phyloP scores from a whole-genome alignment of 2,888 invertebrate genomes.

The Rhagophthalmus giganteus region DNA sequence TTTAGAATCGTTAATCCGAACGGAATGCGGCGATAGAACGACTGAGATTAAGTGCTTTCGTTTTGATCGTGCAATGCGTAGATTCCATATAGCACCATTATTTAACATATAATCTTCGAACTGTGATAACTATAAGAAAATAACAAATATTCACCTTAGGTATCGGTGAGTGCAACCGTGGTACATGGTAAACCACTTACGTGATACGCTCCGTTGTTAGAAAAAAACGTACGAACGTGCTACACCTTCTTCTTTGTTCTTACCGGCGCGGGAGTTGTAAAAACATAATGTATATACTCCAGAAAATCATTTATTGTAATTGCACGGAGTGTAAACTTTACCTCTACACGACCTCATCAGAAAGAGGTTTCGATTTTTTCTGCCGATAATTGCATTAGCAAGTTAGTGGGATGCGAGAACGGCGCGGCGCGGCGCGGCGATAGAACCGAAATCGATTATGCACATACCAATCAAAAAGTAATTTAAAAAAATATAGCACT shows the following conservation, averaged over 20 bases:
- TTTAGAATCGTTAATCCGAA: not conserved
- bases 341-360: conserved; percentile 14
- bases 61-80: no score
- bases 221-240: conserved; percentile 28
- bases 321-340: conserved; percentile 21
- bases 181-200: conserved; percentile 40
- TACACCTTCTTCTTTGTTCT: conserved; percentile 27
- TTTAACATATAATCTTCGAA: conserved; percentile 31
- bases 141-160: conserved; percentile 35
- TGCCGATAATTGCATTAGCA: conserved; percentile 18
- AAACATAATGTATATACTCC: conserved; percentile 25
- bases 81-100: conserved; percentile 36
- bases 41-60: conserved; percentile 1
- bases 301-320: conserved; percentile 28
- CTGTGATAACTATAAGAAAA: conserved; percentile 33
- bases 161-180: conserved; percentile 37
- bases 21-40: not conserved
- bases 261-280: conserved; percentile 26
- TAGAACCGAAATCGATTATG: not conserved
- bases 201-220: conserved; percentile 26
- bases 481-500: conserved; percentile 6
- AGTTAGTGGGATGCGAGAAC: conserved; percentile 8
- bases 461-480: conserved; percentile 5
- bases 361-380: conserved; percentile 12
- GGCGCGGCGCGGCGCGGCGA: not conserved